A percentile compares a stretch with the other conserved stretches of the same genome.
phyloP scores from a whole-genome alignment of 2,113 vertebrate species.

The Ictalurus punctatus region DNA sequence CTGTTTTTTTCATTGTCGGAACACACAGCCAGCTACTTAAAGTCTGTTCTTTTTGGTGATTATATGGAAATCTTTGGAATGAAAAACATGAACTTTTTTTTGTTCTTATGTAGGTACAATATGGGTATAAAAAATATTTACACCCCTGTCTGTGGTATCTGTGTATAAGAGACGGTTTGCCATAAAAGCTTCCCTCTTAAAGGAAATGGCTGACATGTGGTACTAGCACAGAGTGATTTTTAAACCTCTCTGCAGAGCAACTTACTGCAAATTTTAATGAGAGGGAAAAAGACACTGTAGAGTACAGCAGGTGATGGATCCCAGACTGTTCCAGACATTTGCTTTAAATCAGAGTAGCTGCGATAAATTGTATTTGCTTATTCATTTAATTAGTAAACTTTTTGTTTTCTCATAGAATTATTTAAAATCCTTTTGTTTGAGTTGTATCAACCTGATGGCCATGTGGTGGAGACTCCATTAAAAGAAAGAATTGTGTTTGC shows the following conservation, averaged over 20 bases:
- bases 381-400: conserved; percentile 25
- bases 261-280: conserved; percentile 68
- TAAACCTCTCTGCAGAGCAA: conserved; percentile 62
- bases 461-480: neutral
- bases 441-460: conserved; percentile 3
- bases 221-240: conserved; percentile 65
- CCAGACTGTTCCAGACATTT: conserved; percentile 34
- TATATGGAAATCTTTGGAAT: neutral
- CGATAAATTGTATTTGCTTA: conserved; percentile 10
- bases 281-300: conserved; percentile 41
- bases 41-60: neutral
- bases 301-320: conserved; percentile 33
- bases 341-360: conserved; percentile 37
- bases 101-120: neutral
- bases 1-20: neutral
- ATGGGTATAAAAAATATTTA: neutral
- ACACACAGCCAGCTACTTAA: neutral
- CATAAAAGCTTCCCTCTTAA: conserved; percentile 50
- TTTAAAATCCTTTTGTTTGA: conserved; percentile 4
- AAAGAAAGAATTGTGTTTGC: neutral
- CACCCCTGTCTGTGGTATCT: neutral
- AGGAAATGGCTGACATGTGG: conserved; percentile 61
- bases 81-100: neutral
- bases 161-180: conserved; percentile 19
- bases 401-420: conserved; percentile 10